Base-by-base conservation (phyloP, 2,797 vertebrate genomes). In the Petrocephalus sullivani region DNA sequence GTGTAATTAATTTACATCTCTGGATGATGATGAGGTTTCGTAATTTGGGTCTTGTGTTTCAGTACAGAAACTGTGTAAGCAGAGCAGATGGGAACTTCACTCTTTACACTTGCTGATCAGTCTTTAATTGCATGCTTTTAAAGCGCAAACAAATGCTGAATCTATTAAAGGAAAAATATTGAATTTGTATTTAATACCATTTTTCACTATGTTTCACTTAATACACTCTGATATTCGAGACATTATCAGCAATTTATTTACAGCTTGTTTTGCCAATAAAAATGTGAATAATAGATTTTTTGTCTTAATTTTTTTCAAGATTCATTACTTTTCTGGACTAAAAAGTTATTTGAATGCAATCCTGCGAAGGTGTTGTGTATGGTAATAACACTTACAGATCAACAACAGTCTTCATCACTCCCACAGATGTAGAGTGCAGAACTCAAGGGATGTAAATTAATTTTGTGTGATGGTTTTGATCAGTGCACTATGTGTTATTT, bases 351-450 rank as follows among this genome's bases (percentile, higher is more conserved):
- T 57, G 51, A 85, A 16, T 33, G 28, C 28, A 56, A 61, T 88
- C 57, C 41, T 61, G 56, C n/a, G 58, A 49, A 83, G 87, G 85
- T 90, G 88, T 89, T 90, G 92, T 91, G 91, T 89, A 88, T 90
- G 89, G 33, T 57, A 61, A 54, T 75, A 78, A 89, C 90, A 88
- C 88, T 92, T 91, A 75, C 89, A 87, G 90, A 95, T 95, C 94
- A 94, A 94, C 94, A 94, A 89, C 90, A 92, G 94, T 95, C 93
- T 94, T 89, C 86, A 89, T 88, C 90, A 91, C 90, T 91, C 90
- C 87, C 88, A 87, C 91, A 90, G 87, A 91, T 91, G 91, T 90
- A 91, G 90, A 91, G 5, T 21, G 19, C 75, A n/a, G 75, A 81
- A 85, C 37, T 88, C 10, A 88, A 58, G 87, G 88, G 82, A 92